Evolutionary conservation across 2,113 vertebrate genomes (phyloP).

Genomic region (Nematolebias whitei): DNA sequence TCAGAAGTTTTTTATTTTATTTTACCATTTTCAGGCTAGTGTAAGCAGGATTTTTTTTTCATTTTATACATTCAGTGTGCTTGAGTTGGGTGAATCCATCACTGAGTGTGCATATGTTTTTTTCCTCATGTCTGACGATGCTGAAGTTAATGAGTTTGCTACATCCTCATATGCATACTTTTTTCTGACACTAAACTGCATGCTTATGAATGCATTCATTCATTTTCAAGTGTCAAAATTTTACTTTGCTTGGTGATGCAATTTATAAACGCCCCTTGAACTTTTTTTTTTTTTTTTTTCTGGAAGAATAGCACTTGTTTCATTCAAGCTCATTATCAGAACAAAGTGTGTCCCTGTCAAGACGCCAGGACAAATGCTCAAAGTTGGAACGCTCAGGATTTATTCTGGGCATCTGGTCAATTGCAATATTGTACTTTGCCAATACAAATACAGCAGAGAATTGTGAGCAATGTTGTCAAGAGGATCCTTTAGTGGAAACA

Average conservation of each 20-base stretch:
- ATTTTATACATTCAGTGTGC: background rate
- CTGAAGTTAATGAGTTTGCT: background rate
- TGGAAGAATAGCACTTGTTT: conserved; percentile 15
- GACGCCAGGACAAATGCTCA: conserved; percentile 55
- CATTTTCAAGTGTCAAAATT: background rate
- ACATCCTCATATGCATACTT: background rate
- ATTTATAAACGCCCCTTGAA: conserved; percentile 1
- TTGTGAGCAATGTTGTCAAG: conserved; percentile 8
- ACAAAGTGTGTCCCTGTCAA: conserved; percentile 54
- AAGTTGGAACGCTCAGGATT: conserved; percentile 36
- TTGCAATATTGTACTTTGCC: conserved; percentile 34
- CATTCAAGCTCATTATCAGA: conserved; percentile 35
- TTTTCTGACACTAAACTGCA: no score
- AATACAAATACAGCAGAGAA: conserved; percentile 29
- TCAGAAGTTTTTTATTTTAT: no score
- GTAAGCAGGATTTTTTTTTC: background rate
- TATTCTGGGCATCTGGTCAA: conserved; percentile 62
- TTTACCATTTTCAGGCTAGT: background rate
- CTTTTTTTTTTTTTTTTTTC: conserved; percentile 39
- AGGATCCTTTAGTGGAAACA: conserved; percentile 3
- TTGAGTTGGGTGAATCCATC: background rate
- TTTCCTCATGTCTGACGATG: background rate
- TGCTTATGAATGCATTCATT: background rate
- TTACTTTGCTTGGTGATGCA: conserved; percentile 11
- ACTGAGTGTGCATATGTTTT: background rate